Evolutionary conservation across 2,113 vertebrate species (phyloP).

Genomic region (Strix aluco): DNA sequence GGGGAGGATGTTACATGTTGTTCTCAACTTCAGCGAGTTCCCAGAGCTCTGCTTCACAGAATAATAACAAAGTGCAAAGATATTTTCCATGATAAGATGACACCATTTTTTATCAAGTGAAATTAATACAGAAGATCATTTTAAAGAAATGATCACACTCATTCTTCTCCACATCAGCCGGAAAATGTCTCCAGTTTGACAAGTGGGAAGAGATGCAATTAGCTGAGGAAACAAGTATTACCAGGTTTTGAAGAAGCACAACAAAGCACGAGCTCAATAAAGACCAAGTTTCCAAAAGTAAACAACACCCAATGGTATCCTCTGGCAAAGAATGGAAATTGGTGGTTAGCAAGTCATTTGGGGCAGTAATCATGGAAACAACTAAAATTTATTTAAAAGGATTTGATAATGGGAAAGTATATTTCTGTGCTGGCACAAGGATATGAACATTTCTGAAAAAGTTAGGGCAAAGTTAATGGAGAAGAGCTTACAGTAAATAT

Average conservation of each 20-base stretch:
- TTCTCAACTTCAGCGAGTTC: background rate
- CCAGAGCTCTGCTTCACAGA: background rate
- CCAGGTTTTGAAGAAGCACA: background rate
- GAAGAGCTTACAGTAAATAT: conserved; percentile 2
- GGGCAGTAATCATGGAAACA: background rate
- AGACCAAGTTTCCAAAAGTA: background rate
- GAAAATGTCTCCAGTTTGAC: background rate
- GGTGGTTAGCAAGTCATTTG: background rate
- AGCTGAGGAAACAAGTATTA: background rate
- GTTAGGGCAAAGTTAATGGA: background rate
- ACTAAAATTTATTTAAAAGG: background rate
- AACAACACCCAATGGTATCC: background rate
- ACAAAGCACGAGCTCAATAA: background rate
- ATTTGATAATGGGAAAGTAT: background rate
- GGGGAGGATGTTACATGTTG: background rate
- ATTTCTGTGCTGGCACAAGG: background rate
- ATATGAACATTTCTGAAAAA: background rate
- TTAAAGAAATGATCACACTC: background rate
- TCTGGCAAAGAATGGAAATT: background rate
- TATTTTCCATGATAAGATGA: background rate
- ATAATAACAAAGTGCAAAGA: background rate
- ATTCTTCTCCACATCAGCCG: background rate
- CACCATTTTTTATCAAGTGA: background rate
- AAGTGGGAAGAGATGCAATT: background rate
- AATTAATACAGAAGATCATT: background rate